Evolutionary conservation across 2,797 vertebrate species (phyloP).

Genomic region (Gambelia wislizenii): DNA sequence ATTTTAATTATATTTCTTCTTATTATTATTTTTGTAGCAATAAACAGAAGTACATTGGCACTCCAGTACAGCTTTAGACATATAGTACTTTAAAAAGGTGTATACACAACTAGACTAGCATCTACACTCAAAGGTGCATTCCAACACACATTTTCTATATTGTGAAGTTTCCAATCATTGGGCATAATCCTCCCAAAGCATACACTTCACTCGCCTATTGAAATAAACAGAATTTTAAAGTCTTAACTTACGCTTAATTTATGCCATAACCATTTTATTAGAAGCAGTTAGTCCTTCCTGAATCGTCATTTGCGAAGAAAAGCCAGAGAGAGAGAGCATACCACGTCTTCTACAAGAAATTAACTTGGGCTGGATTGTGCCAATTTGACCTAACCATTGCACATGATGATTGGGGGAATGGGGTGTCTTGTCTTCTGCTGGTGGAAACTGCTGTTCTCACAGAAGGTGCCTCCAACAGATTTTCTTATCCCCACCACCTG

Average conservation of each 20-base stretch:
- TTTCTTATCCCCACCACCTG: too few species aligned
- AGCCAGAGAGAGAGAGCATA: too few species aligned
- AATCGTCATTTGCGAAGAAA: too few species aligned
- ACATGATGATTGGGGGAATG: neutral
- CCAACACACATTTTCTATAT: neutral
- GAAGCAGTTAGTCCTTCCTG: too few species aligned
- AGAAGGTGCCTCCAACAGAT: too few species aligned
- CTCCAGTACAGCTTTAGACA: neutral
- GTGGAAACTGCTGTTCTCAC: too few species aligned
- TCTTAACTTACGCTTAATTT: neutral
- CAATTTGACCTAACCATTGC: neutral
- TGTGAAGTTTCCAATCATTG: neutral
- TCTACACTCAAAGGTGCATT: neutral
- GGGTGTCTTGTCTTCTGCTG: too few species aligned
- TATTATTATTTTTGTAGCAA: neutral
- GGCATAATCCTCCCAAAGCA: neutral
- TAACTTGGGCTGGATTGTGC: neutral
- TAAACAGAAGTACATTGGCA: neutral
- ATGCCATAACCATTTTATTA: too few species aligned
- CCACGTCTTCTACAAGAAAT: too few species aligned
- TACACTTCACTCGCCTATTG: neutral
- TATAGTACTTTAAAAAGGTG: neutral
- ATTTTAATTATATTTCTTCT: constrained; percentile 1
- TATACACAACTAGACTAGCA: neutral
- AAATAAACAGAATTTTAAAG: neutral